These are phyloP conservation scores for Aphidius gifuensis DNA, from an alignment of 1,140 invertebrate genomes.

Conservation along the genomic window DNA sequence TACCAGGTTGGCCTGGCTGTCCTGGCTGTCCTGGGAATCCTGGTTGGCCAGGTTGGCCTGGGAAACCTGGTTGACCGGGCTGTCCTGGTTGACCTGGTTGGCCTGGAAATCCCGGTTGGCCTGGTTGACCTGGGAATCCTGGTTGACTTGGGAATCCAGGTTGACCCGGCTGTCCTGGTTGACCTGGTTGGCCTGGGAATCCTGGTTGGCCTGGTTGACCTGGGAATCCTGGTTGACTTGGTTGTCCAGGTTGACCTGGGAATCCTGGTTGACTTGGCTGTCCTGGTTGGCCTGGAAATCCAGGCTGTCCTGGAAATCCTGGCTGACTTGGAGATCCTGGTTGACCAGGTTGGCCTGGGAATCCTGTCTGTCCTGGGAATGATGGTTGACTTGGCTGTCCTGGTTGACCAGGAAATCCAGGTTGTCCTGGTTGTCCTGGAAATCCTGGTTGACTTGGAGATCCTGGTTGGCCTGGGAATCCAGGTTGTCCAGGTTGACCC, in stretches of 20 bases:
- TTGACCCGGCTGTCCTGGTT: conserved; percentile 12
- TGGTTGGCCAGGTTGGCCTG: conserved; percentile 14
- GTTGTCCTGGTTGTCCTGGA: conserved; percentile 16
- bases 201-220: conserved; percentile 20
- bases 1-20: neutral
- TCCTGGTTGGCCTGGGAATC: conserved; percentile 25
- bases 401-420: conserved; percentile 18
- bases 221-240: conserved; percentile 18
- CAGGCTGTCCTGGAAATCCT: too few species aligned
- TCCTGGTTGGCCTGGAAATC: neutral
- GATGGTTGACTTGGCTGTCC: conserved; percentile 16
- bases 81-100: conserved; percentile 27
- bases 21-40: conserved; percentile 17
- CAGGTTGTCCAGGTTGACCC: conserved; percentile 21
- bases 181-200: conserved; percentile 18
- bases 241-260: conserved; percentile 17
- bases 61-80: conserved; percentile 22
- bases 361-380: conserved; percentile 16
- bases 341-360: conserved; percentile 26
- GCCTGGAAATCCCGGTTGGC: neutral
- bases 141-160: neutral
- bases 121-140: conserved; percentile 12
- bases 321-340: neutral
- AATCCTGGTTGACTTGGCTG: conserved; percentile 2
- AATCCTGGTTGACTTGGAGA: neutral